Percentiles rank a stretch among this genome's conserved stretches.
phyloP scores from a whole-genome alignment of 2,113 vertebrate species.

The Pycnonotus jocosus region DNA sequence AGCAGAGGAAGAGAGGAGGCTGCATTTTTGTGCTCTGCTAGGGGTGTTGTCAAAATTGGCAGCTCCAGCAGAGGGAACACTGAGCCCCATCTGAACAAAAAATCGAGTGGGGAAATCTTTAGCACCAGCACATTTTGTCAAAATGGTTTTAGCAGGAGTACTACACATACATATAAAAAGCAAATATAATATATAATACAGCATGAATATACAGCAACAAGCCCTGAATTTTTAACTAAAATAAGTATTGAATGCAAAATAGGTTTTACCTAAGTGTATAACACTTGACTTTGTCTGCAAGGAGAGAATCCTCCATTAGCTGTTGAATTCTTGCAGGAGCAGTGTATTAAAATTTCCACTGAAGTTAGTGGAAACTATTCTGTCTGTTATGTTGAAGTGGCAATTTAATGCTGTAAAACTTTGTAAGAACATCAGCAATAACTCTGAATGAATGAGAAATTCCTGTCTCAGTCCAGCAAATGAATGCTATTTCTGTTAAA shows the following conservation, averaged over 20 bases:
- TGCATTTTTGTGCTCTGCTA: background rate
- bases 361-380: background rate
- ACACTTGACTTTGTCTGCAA: background rate
- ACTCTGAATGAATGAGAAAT: background rate
- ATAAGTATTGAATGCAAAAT: background rate
- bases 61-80: background rate
- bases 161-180: accelerated
- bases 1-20: background rate
- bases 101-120: background rate
- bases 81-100: background rate
- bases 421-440: background rate
- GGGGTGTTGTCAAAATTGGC: background rate
- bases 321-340: background rate
- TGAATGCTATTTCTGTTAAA: background rate
- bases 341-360: background rate
- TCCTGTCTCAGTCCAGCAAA: background rate
- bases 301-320: background rate
- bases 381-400: background rate
- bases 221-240: background rate
- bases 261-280: background rate
- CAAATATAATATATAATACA: background rate
- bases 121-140: background rate
- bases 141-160: background rate
- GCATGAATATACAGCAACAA: accelerated
- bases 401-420: background rate